Evolutionary conservation across 2,888 invertebrate species (phyloP).

Genomic region (Dicycla oo): DNA sequence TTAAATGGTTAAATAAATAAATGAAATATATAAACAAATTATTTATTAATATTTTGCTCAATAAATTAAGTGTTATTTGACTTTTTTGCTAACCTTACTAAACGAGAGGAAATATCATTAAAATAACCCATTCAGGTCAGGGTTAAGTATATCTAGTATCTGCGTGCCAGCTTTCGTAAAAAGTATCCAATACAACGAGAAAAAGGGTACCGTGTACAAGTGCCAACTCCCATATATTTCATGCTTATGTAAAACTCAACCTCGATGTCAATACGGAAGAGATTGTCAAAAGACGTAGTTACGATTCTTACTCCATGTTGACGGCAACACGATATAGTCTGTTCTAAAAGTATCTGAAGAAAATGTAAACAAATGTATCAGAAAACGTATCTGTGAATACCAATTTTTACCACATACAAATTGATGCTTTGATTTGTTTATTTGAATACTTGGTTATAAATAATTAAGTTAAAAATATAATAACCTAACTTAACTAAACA

Average conservation of each 20-base stretch:
- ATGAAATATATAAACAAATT: no score
- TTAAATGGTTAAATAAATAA: no score
- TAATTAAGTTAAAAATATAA: no score
- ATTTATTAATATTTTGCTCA: no score
- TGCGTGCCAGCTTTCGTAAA: slow-evolving; percentile 16
- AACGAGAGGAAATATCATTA: not conserved
- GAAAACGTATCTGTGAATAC: not conserved
- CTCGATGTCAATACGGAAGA: slow-evolving; percentile 14
- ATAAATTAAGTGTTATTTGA: no score
- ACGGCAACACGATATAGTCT: not conserved
- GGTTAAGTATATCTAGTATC: slow-evolving; percentile 14
- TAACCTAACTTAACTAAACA: no score
- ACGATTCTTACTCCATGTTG: not conserved
- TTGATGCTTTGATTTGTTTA: not conserved
- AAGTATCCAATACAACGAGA: not conserved
- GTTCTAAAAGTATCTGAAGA: not conserved
- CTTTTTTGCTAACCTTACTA: no score
- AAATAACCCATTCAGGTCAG: not conserved
- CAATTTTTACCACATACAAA: not conserved
- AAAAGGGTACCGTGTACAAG: slow-evolving; percentile 2
- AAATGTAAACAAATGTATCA: not conserved
- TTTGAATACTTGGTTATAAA: no score
- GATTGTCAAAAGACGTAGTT: no score
- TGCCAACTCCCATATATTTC: slow-evolving; percentile 15
- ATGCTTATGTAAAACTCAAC: slow-evolving; percentile 6